Conservation (phyloP, 1,140 invertebrate species). For the Liolophura sinensis region DNA sequence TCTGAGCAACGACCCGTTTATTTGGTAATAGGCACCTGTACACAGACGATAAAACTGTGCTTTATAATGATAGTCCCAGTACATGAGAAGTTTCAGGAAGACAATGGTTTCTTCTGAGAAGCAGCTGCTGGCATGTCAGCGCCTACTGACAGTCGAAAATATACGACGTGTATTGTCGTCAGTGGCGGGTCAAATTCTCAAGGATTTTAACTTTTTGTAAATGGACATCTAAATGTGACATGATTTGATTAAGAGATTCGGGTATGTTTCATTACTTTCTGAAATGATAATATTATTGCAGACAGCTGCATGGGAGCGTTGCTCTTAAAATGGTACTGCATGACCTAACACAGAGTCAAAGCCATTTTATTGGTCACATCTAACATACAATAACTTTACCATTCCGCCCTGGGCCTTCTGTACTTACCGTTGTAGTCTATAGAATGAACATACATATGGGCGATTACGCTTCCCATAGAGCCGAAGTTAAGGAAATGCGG, state of each 20-base stretch:
- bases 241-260: too few species aligned
- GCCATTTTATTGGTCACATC: neutral
- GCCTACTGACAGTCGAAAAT: neutral
- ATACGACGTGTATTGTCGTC: too few species aligned
- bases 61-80: neutral
- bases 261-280: too few species aligned
- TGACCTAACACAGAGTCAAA: too few species aligned
- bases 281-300: too few species aligned
- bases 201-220: too few species aligned
- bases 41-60: neutral
- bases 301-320: too few species aligned
- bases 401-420: neutral
- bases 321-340: too few species aligned
- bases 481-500: slow-evolving; percentile 42
- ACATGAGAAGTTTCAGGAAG: neutral
- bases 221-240: too few species aligned
- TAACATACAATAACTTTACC: neutral
- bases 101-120: neutral
- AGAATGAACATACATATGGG: slow-evolving; percentile 29
- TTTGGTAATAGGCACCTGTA: slow-evolving; percentile 20
- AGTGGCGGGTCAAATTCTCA: too few species aligned
- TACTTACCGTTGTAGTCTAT: slow-evolving; percentile 38
- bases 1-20: slow-evolving; percentile 17
- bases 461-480: slow-evolving; percentile 35
- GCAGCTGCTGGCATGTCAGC: neutral